These are phyloP conservation scores for Serilophus lunatus DNA, from an alignment of 2,113 vertebrate genomes.

Conservation along the genomic window DNA sequence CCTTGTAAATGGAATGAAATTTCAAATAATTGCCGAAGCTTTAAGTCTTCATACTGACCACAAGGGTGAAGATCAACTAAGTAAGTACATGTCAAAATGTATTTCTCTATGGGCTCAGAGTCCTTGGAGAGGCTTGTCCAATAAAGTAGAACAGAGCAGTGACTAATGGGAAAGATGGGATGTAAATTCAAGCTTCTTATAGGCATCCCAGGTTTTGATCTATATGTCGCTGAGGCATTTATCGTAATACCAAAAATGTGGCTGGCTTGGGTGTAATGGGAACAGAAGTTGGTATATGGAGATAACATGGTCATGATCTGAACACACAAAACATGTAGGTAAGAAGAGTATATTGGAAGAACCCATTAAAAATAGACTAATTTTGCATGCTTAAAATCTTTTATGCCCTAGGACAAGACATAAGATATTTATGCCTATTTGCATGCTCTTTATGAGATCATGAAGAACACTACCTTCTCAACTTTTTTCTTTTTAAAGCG, in stretches of 20 bases:
- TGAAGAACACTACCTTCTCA: not conserved
- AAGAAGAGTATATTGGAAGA: not conserved
- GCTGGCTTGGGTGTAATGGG: slow-evolving; percentile 76
- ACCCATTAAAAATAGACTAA: not conserved
- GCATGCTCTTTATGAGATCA: not conserved
- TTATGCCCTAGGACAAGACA: not conserved
- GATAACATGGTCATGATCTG: slow-evolving; percentile 74
- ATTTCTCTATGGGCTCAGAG: slow-evolving; percentile 80
- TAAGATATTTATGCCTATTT: not conserved
- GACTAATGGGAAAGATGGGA: slow-evolving; percentile 63
- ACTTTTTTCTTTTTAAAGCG: not conserved
- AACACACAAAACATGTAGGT: slow-evolving; percentile 48
- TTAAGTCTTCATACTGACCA: slow-evolving; percentile 74
- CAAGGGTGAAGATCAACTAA: slow-evolving; percentile 25
- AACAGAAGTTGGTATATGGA: slow-evolving; percentile 75
- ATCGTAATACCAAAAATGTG: slow-evolving; percentile 73
- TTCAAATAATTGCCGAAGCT: slow-evolving; percentile 73
- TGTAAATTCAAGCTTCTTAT: slow-evolving; percentile 70
- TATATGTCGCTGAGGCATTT: slow-evolving; percentile 71
- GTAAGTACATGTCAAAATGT: slow-evolving; percentile 71
- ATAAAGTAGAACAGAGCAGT: slow-evolving; percentile 74
- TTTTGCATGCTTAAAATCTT: not conserved
- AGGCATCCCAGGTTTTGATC: slow-evolving; percentile 75
- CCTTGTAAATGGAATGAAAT: slow-evolving; percentile 79
- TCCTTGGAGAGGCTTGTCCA: slow-evolving; percentile 74